Base-by-base conservation (phyloP, 2,888 invertebrate species). In the Antheraea yamamai region DNA sequence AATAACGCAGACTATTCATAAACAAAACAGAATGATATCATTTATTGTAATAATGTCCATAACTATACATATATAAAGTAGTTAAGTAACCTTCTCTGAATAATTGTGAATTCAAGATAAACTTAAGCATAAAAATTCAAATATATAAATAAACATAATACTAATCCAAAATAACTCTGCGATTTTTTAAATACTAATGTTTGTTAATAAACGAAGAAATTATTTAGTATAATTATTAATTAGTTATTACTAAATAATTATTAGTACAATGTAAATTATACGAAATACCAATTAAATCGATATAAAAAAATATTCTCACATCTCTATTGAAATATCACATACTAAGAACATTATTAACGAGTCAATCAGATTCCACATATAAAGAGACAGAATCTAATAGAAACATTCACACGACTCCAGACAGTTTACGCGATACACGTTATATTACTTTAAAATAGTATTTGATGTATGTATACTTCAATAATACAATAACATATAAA, bases 381-480 rank as follows among this genome's bases (percentile, higher is more conserved):
- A 66, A 66, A 66, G 16, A 26, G 64, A 14, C 16, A 18, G 30
- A 30, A 30, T 66, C 64, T 26, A 14, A 30, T 1, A 66, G 26
- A 66, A 66, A 30, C 64, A 16, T 30, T 66, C 64, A 66, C 64
- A 66, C 64, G 26, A 30, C 26, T 16, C 4, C 7, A 66, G 26
- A 66, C 64, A 66, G 64, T 66, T 66, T 66, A 66, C 64, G 61
- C 8, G 6, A 66, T 4, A 30, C 61, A 10, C n/a, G 20, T 23
- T 61, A 6, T 66, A 30, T 30, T 30, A 66, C 84, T 80, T 78
- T 76, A 81, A 82, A 85, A 82, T 82, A 78, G 76, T 78, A 83
- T 85, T 84, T 85, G 88, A 88, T 87, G 79, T 84, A 85, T 47
- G 7, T 12, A 47, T 85, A 84, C 83, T 78, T 80, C 82, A 83